phyloP scores from a whole-genome alignment of 1,140 invertebrate genomes.

The Bombus confusus region DNA sequence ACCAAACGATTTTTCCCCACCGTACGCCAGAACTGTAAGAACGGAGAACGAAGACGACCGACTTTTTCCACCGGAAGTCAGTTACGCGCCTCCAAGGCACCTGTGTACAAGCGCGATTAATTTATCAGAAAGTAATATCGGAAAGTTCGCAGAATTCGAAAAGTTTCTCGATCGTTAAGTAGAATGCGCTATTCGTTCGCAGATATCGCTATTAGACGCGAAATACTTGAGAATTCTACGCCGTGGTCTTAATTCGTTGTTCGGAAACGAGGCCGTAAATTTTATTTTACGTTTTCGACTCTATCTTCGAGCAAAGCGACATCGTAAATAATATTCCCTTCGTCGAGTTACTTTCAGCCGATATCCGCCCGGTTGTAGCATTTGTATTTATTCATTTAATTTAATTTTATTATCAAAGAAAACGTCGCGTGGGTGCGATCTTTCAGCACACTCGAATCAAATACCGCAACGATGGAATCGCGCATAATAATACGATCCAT shows the following conservation, averaged over 20 bases:
- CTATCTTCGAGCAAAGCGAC: too few species aligned
- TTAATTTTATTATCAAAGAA: not conserved
- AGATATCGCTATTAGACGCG: too few species aligned
- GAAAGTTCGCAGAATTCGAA: constrained; percentile 6
- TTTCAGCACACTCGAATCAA: not conserved
- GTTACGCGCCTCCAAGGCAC: not conserved
- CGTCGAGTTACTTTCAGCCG: too few species aligned
- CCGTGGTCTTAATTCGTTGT: too few species aligned
- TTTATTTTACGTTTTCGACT: too few species aligned
- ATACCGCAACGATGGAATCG: not conserved
- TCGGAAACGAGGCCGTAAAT: too few species aligned
- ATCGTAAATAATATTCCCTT: too few species aligned
- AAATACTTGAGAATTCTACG: not conserved
- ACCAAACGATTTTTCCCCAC: constrained; percentile 26
- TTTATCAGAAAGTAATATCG: constrained; percentile 22
- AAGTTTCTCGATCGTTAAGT: not conserved
- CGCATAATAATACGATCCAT: not conserved
- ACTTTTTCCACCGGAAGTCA: not conserved
- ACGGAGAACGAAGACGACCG: not conserved
- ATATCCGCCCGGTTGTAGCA: too few species aligned
- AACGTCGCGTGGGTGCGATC: not conserved
- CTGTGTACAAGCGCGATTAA: not conserved
- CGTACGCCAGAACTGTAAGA: not conserved
- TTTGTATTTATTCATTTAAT: not conserved
- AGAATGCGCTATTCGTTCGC: not conserved